A percentile compares a stretch with the other conserved stretches of the same genome.
Evolutionary conservation across 2,797 vertebrate genomes (phyloP).

Genomic region (Lepilemur septentrionalis): DNA sequence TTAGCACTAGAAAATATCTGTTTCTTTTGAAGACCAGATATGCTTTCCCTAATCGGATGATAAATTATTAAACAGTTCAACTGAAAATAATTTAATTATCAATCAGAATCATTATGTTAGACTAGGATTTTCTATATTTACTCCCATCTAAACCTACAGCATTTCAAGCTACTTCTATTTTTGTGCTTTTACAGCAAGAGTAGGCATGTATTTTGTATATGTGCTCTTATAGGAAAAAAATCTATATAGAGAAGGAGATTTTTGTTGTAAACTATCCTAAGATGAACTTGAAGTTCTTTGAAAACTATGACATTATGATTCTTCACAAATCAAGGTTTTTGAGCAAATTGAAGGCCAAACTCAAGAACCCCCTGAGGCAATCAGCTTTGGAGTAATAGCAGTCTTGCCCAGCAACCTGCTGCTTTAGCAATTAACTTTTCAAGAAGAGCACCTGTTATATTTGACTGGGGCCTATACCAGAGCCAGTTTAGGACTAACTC

Average conservation of each 20-base stretch:
- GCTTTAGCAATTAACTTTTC: slow-evolving; percentile 43
- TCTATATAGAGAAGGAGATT: background rate
- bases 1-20: background rate
- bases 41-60: background rate
- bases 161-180: background rate
- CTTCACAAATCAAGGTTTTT: background rate
- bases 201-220: background rate
- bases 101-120: background rate
- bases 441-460: background rate
- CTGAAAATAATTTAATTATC: background rate
- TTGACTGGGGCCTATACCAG: background rate
- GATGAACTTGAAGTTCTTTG: background rate
- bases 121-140: background rate
- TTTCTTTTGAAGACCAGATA: background rate
- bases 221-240: background rate
- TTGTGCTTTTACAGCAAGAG: background rate
- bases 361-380: background rate
- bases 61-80: background rate
- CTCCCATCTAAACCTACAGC: background rate
- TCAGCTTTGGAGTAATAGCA: background rate
- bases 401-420: background rate
- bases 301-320: background rate
- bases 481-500: background rate
- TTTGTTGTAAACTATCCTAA: background rate
- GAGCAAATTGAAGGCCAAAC: background rate